Conservation (phyloP, 2,113 vertebrate species). For the Turnix velox region DNA sequence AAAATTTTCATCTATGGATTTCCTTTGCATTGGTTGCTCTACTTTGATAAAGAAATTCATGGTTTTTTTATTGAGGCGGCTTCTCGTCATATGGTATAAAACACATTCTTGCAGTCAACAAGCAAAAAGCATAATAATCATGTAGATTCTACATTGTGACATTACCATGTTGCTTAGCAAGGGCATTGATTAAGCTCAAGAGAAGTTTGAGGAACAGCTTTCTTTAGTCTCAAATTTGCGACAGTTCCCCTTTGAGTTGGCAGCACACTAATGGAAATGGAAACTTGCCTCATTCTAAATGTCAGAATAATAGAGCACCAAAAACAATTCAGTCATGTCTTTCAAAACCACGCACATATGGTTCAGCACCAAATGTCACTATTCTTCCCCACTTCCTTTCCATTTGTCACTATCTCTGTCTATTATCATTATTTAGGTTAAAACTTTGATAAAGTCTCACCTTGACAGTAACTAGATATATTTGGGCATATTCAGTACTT, state of each 20-base stretch:
- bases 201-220: constrained; percentile 82
- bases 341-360: constrained; percentile 86
- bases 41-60: background rate
- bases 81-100: background rate
- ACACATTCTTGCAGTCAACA: background rate
- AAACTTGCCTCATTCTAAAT: constrained; percentile 85
- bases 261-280: constrained; percentile 85
- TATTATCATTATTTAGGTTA: constrained; percentile 67
- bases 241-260: constrained; percentile 83
- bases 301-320: constrained; percentile 85
- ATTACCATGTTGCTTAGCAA: constrained; percentile 62
- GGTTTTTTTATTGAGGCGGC: background rate
- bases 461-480: constrained; percentile 1
- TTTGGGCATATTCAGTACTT: background rate
- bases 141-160: background rate
- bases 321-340: constrained; percentile 86
- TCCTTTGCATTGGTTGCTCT: background rate
- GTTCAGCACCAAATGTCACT: constrained; percentile 83
- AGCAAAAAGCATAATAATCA: background rate
- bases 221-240: constrained; percentile 83
- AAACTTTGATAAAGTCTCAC: constrained; percentile 56
- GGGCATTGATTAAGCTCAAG: constrained; percentile 71
- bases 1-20: background rate
- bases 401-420: constrained; percentile 61
- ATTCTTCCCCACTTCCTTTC: constrained; percentile 72